phyloP scores from a whole-genome alignment of 2,888 invertebrate genomes.

The Caenorhabditis angaria region DNA sequence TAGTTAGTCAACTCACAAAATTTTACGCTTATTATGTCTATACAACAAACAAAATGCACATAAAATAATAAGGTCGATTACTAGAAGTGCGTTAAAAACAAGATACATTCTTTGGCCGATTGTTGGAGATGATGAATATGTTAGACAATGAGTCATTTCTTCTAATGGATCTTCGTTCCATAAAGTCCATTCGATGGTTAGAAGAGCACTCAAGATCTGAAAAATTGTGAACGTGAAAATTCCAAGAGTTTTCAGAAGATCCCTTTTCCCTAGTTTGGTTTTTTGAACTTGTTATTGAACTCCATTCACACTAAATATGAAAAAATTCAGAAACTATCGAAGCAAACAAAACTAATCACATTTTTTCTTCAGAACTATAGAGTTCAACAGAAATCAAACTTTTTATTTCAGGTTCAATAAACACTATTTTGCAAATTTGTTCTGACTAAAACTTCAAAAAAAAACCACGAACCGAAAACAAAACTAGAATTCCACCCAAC shows the following conservation, averaged over 20 bases:
- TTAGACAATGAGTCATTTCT: constrained; percentile 33
- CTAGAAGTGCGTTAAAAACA: constrained; percentile 28
- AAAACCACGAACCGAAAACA: constrained; percentile 28
- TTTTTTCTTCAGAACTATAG: too few relatives aligned
- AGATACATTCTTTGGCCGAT: constrained; percentile 32
- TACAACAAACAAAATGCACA: constrained; percentile 14
- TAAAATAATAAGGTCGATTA: constrained; percentile 23
- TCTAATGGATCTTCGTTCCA: constrained; percentile 34
- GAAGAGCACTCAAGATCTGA: constrained; percentile 27
- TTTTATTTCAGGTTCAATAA: too few relatives aligned
- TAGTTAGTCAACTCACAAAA: constrained; percentile 16
- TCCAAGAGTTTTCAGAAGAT: background rate
- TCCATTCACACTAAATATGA: too few relatives aligned
- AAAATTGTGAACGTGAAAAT: constrained; percentile 1
- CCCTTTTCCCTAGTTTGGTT: too few relatives aligned
- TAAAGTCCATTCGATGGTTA: constrained; percentile 31
- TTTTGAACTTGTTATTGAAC: too few relatives aligned
- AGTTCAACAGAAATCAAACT: too few relatives aligned
- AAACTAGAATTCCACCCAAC: constrained; percentile 22
- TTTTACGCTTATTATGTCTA: constrained; percentile 22
- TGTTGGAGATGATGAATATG: constrained; percentile 33
- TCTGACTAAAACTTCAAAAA: background rate
- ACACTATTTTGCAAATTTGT: too few relatives aligned
- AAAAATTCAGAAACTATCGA: too few relatives aligned
- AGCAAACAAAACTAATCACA: too few relatives aligned